A percentile compares a stretch with the other conserved stretches of the same genome.
These are phyloP conservation scores for Passer montanus DNA, from an alignment of 2,113 vertebrate genomes.

Conservation along the genomic window DNA sequence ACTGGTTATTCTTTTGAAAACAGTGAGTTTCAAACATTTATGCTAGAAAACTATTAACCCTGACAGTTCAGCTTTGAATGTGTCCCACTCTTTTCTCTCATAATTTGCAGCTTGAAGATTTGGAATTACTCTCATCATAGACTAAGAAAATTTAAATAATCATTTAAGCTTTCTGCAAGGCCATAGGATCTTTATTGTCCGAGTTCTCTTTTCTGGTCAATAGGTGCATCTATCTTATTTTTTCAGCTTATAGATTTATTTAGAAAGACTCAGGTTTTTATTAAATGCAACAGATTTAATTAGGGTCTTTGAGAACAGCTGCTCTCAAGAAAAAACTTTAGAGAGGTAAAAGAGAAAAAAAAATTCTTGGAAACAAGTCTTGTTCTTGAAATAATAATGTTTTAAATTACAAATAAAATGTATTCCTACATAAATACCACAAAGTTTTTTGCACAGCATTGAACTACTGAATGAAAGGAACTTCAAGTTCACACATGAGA, in stretches of 20 bases:
- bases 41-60: background rate
- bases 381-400: slow-evolving; percentile 34
- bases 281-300: background rate
- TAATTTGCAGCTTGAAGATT: background rate
- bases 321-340: background rate
- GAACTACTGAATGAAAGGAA: background rate
- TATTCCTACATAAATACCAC: slow-evolving; percentile 4
- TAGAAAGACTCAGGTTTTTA: slow-evolving; percentile 1
- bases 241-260: background rate
- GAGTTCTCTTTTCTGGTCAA: background rate
- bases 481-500: background rate
- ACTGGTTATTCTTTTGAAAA: background rate
- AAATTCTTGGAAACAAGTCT: slow-evolving; percentile 49
- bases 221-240: background rate
- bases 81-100: background rate
- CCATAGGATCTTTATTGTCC: background rate
- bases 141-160: background rate
- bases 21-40: background rate
- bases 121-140: background rate
- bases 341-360: slow-evolving; percentile 45
- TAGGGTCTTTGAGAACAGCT: slow-evolving; percentile 41
- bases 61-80: background rate
- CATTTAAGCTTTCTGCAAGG: background rate
- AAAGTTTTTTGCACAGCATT: background rate
- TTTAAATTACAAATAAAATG: slow-evolving; percentile 45